Evolutionary conservation across 2,888 invertebrate species (phyloP).

Genomic region (Synergus gifuensis): DNA sequence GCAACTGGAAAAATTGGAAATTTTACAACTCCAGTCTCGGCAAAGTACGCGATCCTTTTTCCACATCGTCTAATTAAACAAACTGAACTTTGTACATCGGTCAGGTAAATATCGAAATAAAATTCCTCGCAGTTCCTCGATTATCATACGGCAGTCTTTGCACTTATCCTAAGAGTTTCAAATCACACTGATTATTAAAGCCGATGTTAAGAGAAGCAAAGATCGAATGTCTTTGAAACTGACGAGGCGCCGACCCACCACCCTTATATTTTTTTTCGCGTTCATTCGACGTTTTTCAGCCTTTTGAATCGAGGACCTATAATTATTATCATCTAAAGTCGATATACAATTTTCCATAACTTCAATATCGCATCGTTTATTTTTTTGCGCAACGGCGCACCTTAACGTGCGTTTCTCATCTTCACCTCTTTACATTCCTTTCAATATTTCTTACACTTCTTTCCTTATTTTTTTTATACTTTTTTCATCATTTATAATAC

Average conservation of each 20-base stretch:
- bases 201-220: conserved; percentile 41
- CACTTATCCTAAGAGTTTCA: conserved; percentile 38
- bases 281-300: conserved; percentile 43
- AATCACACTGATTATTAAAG: conserved; percentile 34
- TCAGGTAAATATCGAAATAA: conserved; percentile 42
- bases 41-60: conserved; percentile 17
- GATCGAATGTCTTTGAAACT: conserved; percentile 54
- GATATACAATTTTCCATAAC: conserved; percentile 41
- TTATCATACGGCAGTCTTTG: conserved; percentile 41
- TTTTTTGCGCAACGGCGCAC: conserved; percentile 26
- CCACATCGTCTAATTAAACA: conserved; percentile 22
- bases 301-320: conserved; percentile 38
- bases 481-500: conserved; percentile 24
- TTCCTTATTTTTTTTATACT: conserved; percentile 40
- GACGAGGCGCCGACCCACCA: conserved; percentile 47
- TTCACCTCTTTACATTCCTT: conserved; percentile 5
- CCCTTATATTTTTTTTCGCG: conserved; percentile 16
- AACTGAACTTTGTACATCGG: conserved; percentile 42
- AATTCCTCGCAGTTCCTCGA: conserved; percentile 41
- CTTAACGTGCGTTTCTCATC: conserved; percentile 6
- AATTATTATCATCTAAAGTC: conserved; percentile 32
- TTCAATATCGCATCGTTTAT: conserved; percentile 25
- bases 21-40: conserved; percentile 23
- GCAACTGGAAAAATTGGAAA: conserved; percentile 22
- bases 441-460: conserved; percentile 28